phyloP scores from a whole-genome alignment of 2,888 invertebrate genomes.

The Pheosia tremula region DNA sequence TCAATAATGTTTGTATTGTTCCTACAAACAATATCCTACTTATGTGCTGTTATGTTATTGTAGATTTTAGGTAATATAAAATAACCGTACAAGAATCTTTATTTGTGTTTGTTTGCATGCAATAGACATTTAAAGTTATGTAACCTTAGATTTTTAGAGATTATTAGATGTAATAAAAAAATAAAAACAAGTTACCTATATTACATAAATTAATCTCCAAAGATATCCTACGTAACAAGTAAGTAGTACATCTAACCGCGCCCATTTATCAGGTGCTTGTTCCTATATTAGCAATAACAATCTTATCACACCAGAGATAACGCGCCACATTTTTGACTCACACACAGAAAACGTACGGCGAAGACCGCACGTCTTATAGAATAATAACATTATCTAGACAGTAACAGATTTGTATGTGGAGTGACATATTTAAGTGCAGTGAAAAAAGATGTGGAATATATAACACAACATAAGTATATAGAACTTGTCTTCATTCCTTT shows the following conservation, averaged over 20 bases:
- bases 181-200: too few species aligned
- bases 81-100: too few species aligned
- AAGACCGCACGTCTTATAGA: conserved; percentile 53
- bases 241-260: conserved; percentile 30
- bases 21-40: too few species aligned
- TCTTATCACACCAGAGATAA: conserved; percentile 71
- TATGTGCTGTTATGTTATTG: too few species aligned
- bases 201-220: not conserved
- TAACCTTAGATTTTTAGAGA: too few species aligned
- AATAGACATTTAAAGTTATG: too few species aligned
- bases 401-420: conserved; percentile 22
- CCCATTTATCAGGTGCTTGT: conserved; percentile 25
- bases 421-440: conserved; percentile 23
- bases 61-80: too few species aligned
- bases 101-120: too few species aligned
- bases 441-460: conserved; percentile 35
- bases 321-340: conserved; percentile 68
- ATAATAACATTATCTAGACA: conserved; percentile 14
- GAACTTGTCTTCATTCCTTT: not conserved
- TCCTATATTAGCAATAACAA: conserved; percentile 48
- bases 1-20: too few species aligned
- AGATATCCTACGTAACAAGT: not conserved
- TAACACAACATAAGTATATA: not conserved
- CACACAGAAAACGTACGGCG: conserved; percentile 59
- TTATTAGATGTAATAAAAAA: too few species aligned